Percentiles rank a stretch among this genome's conserved stretches.
phyloP scores from a whole-genome alignment of 1,140 invertebrate genomes.

The Leptinotarsa lineolata region DNA sequence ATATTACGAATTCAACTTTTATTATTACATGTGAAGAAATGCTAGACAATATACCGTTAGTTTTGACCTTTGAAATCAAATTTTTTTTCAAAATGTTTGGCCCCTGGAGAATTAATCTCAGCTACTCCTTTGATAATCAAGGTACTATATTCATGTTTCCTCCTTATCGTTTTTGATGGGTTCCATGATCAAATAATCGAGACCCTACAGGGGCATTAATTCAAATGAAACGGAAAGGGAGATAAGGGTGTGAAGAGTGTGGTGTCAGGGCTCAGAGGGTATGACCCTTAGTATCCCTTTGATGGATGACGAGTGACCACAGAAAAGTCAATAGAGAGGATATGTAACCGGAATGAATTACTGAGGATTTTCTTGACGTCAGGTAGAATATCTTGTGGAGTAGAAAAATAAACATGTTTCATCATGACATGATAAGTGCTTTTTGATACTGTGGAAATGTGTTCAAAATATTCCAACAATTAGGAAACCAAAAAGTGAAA shows the following conservation, averaged over 20 bases:
- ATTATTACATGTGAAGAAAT: too few species aligned
- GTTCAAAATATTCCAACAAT: too few species aligned
- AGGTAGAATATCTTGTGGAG: not conserved
- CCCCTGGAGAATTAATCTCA: not conserved
- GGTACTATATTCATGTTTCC: not conserved
- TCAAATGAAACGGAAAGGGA: constrained; percentile 1
- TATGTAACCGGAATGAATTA: not conserved
- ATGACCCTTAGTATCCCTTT: not conserved
- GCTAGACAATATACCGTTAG: too few species aligned
- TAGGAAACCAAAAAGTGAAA: too few species aligned
- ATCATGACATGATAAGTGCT: not conserved
- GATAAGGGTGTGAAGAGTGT: constrained; percentile 7
- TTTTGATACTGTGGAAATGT: not conserved
- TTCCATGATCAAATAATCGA: constrained; percentile 6
- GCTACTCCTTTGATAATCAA: not conserved
- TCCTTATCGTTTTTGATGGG: not conserved
- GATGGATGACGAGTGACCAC: not conserved
- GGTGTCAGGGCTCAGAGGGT: not conserved
- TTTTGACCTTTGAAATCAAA: too few species aligned
- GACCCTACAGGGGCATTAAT: not conserved
- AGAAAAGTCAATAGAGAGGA: not conserved
- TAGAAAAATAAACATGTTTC: not conserved
- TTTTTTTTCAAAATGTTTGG: too few species aligned
- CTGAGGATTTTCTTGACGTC: not conserved
- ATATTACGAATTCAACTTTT: too few species aligned